A percentile compares a stretch with the other conserved stretches of the same genome.
Evolutionary conservation across 1,140 invertebrate species (phyloP).

Genomic region (Meloidogyne exigua): DNA sequence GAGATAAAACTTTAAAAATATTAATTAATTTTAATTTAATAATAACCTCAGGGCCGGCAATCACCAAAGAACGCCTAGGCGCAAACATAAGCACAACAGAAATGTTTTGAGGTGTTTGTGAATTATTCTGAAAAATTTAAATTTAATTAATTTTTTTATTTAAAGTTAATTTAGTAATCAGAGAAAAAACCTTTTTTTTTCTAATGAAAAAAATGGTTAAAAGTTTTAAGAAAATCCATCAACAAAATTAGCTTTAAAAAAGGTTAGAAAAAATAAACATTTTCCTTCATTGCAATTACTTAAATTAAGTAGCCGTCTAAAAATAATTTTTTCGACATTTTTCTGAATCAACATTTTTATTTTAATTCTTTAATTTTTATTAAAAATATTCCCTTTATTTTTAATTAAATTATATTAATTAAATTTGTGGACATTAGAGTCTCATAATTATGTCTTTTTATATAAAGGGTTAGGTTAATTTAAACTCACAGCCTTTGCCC

Average conservation of each 20-base stretch:
- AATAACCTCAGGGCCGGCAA: background rate
- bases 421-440: too few relatives aligned
- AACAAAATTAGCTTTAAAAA: background rate
- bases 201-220: background rate
- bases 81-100: constrained; percentile 27
- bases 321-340: background rate
- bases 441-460: background rate
- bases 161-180: too few relatives aligned
- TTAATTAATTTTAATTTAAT: background rate
- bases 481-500: constrained; percentile 5
- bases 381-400: too few relatives aligned
- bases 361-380: background rate
- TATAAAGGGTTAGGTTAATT: too few relatives aligned
- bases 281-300: background rate
- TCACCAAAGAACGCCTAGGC: constrained; percentile 10
- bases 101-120: constrained; percentile 14
- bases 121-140: background rate
- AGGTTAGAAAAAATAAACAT: background rate
- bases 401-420: too few relatives aligned
- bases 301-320: background rate
- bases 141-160: too few relatives aligned
- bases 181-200: too few relatives aligned
- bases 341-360: too few relatives aligned
- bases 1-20: background rate
- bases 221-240: background rate